Evolutionary conservation across 1,140 invertebrate species (phyloP), one percentile per base, ranked within the genome.

Genomic region (Drosophila repleta): DNA sequence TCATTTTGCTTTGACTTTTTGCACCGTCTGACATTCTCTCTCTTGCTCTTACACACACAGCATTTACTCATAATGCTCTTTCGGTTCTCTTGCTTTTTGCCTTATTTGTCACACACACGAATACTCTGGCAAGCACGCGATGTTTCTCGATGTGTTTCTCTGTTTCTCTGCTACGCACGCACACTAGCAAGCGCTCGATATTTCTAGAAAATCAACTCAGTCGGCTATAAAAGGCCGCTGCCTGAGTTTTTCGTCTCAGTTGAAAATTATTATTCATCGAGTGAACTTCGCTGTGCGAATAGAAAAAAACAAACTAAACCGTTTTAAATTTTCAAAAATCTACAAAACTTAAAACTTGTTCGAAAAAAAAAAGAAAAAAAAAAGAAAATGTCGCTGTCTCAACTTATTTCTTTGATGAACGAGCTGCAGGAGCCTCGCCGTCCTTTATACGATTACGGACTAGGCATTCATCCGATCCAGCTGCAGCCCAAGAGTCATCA

Each of bases 311-410:
- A 20, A 46, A 4, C 1, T 6, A 24, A 56, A 37, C 10, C 4
- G 10, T 39, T 29, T 29, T 2, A 24, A 24, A 24, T 24, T 4
- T 24, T 24, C 24, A 24, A 24, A 24, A 24, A 24, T 24, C 24
- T 24, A 24, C 24, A 24, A 24, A 24, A 3, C 24, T 2, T 24
- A 4, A 24, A 24, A 24, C 17, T 20, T 3, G 32, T 45, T 20
- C 21, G 0, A 17, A 21, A 29, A 53, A 5, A 43, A 39, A 32
- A 32, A 17, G 4, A 48, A 39, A 52, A 17, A 24, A 7, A 1
- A 29, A 32, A 1, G 1, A 82, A 88, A 56, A 87, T 87, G 82
- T 63, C 82, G 64, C 66, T 87, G 2, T 83, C 83, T 4, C 69
- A 74, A 20, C 53, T 87, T n/a, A n/a, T 87, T 32, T 73, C 75